Base-by-base conservation (phyloP, 2,888 invertebrate genomes). In the Lasius fuliginosus region DNA sequence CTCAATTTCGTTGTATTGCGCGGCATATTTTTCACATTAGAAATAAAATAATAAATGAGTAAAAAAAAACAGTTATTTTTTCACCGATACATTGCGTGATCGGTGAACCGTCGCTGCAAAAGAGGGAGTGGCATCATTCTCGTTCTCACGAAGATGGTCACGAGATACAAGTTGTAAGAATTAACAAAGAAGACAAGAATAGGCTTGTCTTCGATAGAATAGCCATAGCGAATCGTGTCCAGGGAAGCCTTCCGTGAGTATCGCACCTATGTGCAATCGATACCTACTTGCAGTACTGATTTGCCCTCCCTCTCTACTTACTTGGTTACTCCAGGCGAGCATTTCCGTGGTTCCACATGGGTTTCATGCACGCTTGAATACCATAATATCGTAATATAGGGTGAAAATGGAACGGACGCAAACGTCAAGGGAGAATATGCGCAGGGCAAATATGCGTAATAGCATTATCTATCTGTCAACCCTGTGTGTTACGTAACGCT, bases 251-350 rank as follows among this genome's bases (percentile, higher is more conserved):
- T 87, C 81, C 74, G 86, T 89, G 27, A 30, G 27, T 49, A 68
- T 68, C 30, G 68, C 49, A 89, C 83, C 87, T 85, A 88, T 85
- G 87, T 91, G 92, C 91, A 92, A 92, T 92, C 89, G 92, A 92
- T 92, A 92, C 90, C 91, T 88, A 85, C 87, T 88, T 77, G 85
- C 84, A 88, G 77, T 87, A 79, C 73, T 82, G 82, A 83, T 76
- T 84, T 76, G 79, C 83, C 49, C 33, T 12, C 86, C 30, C 30
- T 62, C 60, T 58, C 33, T 68, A 60, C 46, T 64, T 65, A 53
- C 60, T 46, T 69, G 62, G 81, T 60, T 68, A 64, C 76, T 77
- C 82, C 30, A 56, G 83, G 83, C 83, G 86, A 88, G 86, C 85
- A 82, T 86, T 88, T 86, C 85, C 86, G 85, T 89, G 81, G 85